Evolutionary conservation across 1,140 invertebrate genomes (phyloP), one percentile per base, ranked within the genome.

Genomic region (Octopus sinensis): DNA sequence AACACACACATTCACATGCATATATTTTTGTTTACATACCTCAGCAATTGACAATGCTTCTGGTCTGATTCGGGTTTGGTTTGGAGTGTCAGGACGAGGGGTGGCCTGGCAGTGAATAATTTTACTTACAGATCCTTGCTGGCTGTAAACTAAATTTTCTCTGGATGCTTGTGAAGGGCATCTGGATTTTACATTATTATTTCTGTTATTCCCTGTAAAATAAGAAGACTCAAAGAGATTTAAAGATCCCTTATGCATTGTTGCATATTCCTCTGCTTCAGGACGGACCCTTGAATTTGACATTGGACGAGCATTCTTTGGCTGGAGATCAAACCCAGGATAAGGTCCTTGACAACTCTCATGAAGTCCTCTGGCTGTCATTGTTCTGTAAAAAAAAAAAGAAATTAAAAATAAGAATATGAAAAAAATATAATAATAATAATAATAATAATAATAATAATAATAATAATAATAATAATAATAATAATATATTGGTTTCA

Each of bases 41-140:
- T 87, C 85, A 52, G 88, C 88, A 56, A 85, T 88, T 10, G 75
- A 81, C 81, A 86, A 84, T 4, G 84, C 88, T 83, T 88, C 86
- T 1, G 84, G 83, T 78, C 87, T 87, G 7, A 88, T 84, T 23
- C 68, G 17, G 13, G 0, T 9, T n/a, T 73, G 68, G 17, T 13
- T 23, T n/a, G 13, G 68, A 73, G 86, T 85, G 13, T 86, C 85
- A 30, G 86, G 85, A 77, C 85, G 82, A 5, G 84, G 82, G 4
- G 85, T 84, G 7, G 84, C 86, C 53, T 79, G 80, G 9, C 87
- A 87, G 78, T 86, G 85, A 23, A 89, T 78, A n/a, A 88, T 75
- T 23, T 78, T 81, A 52, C 84, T 83, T 4, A 89, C 84, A 17
- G 85, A 85, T n/a, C 88, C 88, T 68, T 84, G 81, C 56, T 84